Evolutionary conservation across 2,797 vertebrate genomes (phyloP), one percentile per base, ranked within the genome.

Genomic region (Ammospiza maritima): DNA sequence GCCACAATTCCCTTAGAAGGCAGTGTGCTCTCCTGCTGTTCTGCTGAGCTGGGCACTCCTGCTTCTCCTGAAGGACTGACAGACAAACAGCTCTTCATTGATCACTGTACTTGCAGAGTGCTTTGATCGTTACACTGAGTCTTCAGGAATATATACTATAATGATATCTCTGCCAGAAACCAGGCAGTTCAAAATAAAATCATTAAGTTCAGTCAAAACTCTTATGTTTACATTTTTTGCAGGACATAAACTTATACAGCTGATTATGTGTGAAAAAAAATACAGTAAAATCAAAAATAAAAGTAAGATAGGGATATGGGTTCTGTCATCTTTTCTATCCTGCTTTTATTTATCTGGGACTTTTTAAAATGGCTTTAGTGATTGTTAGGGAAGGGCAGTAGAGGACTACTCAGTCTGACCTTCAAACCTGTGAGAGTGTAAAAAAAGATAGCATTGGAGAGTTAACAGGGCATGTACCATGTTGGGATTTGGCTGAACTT

Each of bases 21-120:
- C 42, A 74, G 67, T 0, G 0, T 61, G 57, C 38, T 91, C 34
- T 88, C 83, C 89, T 82, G 91, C 93, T 90, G 89, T 48, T 94
- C 66, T 93, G 73, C 94, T 94, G 93, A 90, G 83, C 71, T 1
- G 30, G 73, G 64, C 80, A 57, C 56, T 94, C 40, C 74, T 78
- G 58, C 79, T 89, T 60, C 83, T 79, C 74, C n/a, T 90, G 77
- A 72, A 86, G 85, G 88, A 94, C 34, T 94, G 95, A 83, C 89
- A 86, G 94, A 84, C 92, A 90, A 94, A 93, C 94, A 93, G 67
- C 64, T 85, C 80, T 74, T 88, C 91, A 96, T 82, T 89, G 96
- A 94, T 95, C 47, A 25, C 57, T 87, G 50, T 29, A 25, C 79
- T 86, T 91, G 76, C 91, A 90, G 85, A 90, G 67, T n/a, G 61